Evolutionary conservation across 1,140 invertebrate species (phyloP).

Genomic region (Cotesia chilonis): DNA sequence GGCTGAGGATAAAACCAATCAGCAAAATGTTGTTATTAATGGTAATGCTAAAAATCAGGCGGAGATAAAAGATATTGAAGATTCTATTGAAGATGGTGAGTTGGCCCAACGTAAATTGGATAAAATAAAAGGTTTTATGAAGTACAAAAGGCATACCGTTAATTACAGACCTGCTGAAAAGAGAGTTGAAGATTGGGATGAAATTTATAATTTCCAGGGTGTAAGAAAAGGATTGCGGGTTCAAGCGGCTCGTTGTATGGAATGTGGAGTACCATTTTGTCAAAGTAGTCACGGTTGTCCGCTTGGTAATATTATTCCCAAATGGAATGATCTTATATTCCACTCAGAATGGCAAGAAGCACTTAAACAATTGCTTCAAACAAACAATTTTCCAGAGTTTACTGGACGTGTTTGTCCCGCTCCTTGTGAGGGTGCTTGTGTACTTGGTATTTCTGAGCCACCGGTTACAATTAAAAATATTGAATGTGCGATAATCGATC

Average conservation of each 20-base stretch:
- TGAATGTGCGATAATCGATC: constrained; percentile 98
- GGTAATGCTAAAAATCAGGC: constrained; percentile 56
- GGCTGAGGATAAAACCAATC: constrained; percentile 67
- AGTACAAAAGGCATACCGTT: constrained; percentile 88
- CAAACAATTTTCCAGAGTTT: constrained; percentile 99
- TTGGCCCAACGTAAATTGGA: constrained; percentile 86
- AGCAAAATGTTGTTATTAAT: constrained; percentile 48
- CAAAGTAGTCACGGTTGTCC: constrained; percentile 97
- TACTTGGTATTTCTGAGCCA: constrained; percentile 94
- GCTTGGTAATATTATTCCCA: constrained; percentile 97
- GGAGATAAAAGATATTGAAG: constrained; percentile 86
- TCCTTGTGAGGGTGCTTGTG: constrained; percentile 98
- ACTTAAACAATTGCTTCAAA: constrained; percentile 93
- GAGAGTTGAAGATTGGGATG: constrained; percentile 93
- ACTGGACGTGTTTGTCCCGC: constrained; percentile 98
- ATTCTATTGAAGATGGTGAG: constrained; percentile 78
- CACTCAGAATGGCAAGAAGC: constrained; percentile 96
- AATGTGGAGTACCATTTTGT: constrained; percentile 99
- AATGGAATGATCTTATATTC: constrained; percentile 98
- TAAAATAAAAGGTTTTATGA: constrained; percentile 95
- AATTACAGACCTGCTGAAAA: constrained; percentile 86
- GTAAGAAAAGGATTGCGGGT: constrained; percentile 88
- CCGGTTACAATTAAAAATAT: constrained; percentile 99
- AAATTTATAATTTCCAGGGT: constrained; percentile 90
- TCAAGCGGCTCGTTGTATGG: constrained; percentile 98